phyloP scores from a whole-genome alignment of 2,888 invertebrate genomes.

The Fabriciana adippe region DNA sequence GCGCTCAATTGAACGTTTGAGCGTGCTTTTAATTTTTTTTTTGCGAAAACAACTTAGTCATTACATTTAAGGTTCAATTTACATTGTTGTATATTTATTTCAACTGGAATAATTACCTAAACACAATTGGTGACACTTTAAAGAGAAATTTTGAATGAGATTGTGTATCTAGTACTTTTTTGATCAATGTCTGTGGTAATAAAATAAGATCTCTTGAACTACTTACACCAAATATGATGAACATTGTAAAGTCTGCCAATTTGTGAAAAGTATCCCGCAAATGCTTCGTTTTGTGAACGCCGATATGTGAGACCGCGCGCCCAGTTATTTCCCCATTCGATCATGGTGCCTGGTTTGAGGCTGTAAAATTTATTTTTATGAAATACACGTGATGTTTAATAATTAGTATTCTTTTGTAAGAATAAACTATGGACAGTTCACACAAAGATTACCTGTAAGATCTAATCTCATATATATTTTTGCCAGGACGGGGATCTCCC shows the following conservation, averaged over 20 bases:
- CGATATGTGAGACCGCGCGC: constrained; percentile 96
- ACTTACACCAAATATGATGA: constrained; percentile 99
- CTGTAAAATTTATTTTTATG: constrained; percentile 63
- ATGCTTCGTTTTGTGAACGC: constrained; percentile 95
- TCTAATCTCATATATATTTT: constrained; percentile 96
- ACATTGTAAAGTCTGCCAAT: constrained; percentile 98
- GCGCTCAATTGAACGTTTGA: too few relatives aligned
- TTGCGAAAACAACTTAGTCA: too few relatives aligned
- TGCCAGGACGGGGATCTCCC: constrained; percentile 85
- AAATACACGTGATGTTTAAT: too few relatives aligned
- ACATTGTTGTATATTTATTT: too few relatives aligned
- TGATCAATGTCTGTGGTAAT: neutral
- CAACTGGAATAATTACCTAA: too few relatives aligned
- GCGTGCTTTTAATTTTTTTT: too few relatives aligned
- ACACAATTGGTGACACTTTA: too few relatives aligned
- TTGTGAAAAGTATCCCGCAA: constrained; percentile 99
- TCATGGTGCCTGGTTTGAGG: constrained; percentile 99
- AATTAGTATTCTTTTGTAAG: neutral
- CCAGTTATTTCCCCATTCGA: constrained; percentile 99
- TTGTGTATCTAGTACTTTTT: too few relatives aligned
- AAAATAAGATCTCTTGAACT: constrained; percentile 4
- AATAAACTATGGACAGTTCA: neutral
- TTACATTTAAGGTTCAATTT: too few relatives aligned
- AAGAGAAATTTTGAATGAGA: too few relatives aligned
- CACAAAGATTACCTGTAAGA: constrained; percentile 70